Evolutionary conservation across 64 coral and sea anemone genomes (phyloP).

Genomic region (Platygyra sinensis): DNA sequence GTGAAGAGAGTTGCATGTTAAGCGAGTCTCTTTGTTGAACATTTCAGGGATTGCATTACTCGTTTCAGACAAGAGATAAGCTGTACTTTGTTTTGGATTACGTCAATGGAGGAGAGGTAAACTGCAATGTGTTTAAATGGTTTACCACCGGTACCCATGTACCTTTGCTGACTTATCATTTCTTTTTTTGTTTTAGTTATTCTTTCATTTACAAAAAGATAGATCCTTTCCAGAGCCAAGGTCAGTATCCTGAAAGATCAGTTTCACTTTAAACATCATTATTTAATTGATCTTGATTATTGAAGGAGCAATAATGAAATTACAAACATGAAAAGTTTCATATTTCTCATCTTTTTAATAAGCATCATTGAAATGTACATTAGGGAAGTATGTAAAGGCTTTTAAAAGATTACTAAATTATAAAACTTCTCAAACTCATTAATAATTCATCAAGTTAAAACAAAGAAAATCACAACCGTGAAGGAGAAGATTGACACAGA

Average conservation of each 20-base stretch:
- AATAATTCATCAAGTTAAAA: too few relatives aligned
- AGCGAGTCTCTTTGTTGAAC: neutral
- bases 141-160: neutral
- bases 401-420: too few relatives aligned
- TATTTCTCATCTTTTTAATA: too few relatives aligned
- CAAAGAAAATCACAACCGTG: too few relatives aligned
- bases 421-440: too few relatives aligned
- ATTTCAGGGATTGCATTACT: slow-evolving; percentile 94
- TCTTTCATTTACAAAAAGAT: slow-evolving; percentile 99
- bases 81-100: slow-evolving; percentile 99
- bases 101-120: slow-evolving; percentile 97
- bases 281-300: too few relatives aligned
- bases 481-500: too few relatives aligned
- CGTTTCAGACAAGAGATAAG: slow-evolving; percentile 95
- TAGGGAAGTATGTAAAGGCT: too few relatives aligned
- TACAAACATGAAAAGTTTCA: too few relatives aligned
- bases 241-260: slow-evolving; percentile 20
- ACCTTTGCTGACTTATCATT: neutral
- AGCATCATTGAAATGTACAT: too few relatives aligned
- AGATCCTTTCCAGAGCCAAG: slow-evolving; percentile 97
- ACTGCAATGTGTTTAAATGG: neutral
- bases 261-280: too few relatives aligned
- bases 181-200: slow-evolving; percentile 61
- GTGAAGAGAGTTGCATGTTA: neutral
- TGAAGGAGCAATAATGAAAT: too few relatives aligned